Base-by-base conservation (phyloP, 2,888 invertebrate species). In the Thera britannica region DNA sequence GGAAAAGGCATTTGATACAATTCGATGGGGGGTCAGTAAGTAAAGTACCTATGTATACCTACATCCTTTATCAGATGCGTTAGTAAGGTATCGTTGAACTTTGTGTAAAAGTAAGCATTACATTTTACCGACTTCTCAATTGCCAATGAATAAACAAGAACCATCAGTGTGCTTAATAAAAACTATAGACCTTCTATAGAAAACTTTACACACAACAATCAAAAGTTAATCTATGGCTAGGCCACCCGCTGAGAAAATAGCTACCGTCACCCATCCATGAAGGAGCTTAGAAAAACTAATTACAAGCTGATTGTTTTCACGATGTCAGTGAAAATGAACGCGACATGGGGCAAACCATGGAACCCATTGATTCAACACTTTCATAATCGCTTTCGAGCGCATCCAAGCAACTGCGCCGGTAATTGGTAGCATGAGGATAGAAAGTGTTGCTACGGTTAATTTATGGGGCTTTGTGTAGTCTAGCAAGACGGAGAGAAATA, bases 381-480 rank as follows among this genome's bases (percentile, higher is more conserved):
- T 70, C 70, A 48, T 58, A 57, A 70, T 70, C 60, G 66, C 70
- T 63, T 63, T 70, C 70, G 57, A 63, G 66, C 54, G 63, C 70
- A 62, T 62, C 55, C 61, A 63, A 52, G 62, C 62, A 62, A 52
- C 48, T 62, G 65, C 41, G 41, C 58, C 11, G 41, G 55, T 70
- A 63, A 66, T 66, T 63, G 46, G 69, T 58, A 60, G 46, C 62
- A 44, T 57, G 52, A 54, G 48, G 36, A 65, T 65, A 60, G 70
- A 70, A 66, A 70, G 70, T 70, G 66, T 56, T 66, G 49, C 11
- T 36, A 56, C 36, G 59, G 56, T 56, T 67, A 67, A 56, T 60
- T 59, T 59, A 62, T 56, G 56, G 41, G 55, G 49, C 35, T 12
- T 9, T 46, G 44, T 46, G 44, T 9, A 46, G 44, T 9, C 54